A percentile compares a stretch with the other conserved stretches of the same genome.
phyloP scores from a whole-genome alignment of 2,113 vertebrate genomes.

The Scopus umbretta region DNA sequence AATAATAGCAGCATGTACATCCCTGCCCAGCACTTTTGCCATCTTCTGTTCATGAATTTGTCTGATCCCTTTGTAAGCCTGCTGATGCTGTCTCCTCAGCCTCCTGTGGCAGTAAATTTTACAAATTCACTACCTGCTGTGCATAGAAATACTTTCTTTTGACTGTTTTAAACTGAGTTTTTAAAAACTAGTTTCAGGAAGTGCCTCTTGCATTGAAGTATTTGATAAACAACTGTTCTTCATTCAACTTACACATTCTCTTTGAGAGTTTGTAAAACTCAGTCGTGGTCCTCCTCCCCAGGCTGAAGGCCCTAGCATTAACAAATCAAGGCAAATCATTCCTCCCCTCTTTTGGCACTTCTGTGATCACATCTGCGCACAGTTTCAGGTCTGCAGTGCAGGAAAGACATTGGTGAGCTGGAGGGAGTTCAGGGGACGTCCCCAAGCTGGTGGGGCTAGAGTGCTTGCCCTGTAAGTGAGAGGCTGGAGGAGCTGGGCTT shows the following conservation, averaged over 20 bases:
- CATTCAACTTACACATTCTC: background rate
- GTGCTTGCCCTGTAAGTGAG: rapidly evolving
- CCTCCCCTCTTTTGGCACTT: background rate
- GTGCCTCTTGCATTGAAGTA: background rate
- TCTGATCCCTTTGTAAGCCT: background rate
- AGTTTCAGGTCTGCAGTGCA: background rate
- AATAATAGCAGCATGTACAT: background rate
- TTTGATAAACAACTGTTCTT: background rate
- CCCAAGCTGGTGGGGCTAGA: background rate
- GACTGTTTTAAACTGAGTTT: background rate
- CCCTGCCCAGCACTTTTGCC: background rate
- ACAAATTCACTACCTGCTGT: background rate
- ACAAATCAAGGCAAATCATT: background rate
- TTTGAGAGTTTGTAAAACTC: background rate
- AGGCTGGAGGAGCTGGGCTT: background rate
- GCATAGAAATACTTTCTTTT: background rate
- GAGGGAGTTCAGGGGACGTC: background rate
- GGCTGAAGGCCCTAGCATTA: background rate
- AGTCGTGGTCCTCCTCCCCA: background rate
- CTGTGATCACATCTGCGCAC: background rate
- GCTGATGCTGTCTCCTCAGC: background rate
- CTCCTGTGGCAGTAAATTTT: background rate
- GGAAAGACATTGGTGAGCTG: background rate
- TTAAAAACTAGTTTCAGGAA: background rate
- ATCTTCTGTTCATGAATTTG: background rate